A percentile compares a stretch with the other conserved stretches of the same genome.
Evolutionary conservation across 2,888 invertebrate genomes (phyloP).

Genomic region (Hypomecis atomaria): DNA sequence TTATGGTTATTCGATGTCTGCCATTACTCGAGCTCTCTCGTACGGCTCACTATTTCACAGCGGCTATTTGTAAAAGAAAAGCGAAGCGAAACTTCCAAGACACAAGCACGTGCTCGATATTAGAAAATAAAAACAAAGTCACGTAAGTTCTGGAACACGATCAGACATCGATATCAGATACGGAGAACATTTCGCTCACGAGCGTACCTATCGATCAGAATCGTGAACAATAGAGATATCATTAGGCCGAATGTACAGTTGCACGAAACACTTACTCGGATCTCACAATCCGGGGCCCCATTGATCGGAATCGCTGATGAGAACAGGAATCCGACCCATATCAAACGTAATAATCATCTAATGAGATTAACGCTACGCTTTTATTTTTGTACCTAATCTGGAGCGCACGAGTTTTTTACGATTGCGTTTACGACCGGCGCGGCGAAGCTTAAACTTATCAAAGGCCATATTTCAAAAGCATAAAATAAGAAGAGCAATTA

Average conservation of each 20-base stretch:
- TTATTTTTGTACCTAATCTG: conserved; percentile 59
- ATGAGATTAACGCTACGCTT: conserved; percentile 61
- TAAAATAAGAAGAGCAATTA: conserved; percentile 78
- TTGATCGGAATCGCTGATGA: conserved; percentile 62
- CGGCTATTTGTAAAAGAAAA: conserved; percentile 26
- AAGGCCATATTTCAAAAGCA: conserved; percentile 71
- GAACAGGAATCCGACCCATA: conserved; percentile 58
- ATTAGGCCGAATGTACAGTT: conserved; percentile 74
- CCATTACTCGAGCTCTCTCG: conserved; percentile 50
- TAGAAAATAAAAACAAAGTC: conserved; percentile 35
- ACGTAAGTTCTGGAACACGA: conserved; percentile 31
- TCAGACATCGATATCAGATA: conserved; percentile 45
- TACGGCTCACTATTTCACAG: conserved; percentile 30
- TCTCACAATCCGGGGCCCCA: conserved; percentile 63
- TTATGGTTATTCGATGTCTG: conserved; percentile 61
- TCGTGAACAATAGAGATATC: conserved; percentile 80
- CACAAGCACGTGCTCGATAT: conserved; percentile 24
- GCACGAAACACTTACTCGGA: conserved; percentile 68
- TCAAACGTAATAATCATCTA: conserved; percentile 65
- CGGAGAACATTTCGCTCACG: conserved; percentile 53
- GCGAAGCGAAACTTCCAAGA: conserved; percentile 18
- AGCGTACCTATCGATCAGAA: conserved; percentile 73
- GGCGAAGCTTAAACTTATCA: conserved; percentile 66
- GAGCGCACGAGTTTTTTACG: conserved; percentile 59
- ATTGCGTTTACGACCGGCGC: conserved; percentile 66